phyloP scores from a whole-genome alignment of 2,888 invertebrate genomes.

The Meteorus cinctellus region DNA sequence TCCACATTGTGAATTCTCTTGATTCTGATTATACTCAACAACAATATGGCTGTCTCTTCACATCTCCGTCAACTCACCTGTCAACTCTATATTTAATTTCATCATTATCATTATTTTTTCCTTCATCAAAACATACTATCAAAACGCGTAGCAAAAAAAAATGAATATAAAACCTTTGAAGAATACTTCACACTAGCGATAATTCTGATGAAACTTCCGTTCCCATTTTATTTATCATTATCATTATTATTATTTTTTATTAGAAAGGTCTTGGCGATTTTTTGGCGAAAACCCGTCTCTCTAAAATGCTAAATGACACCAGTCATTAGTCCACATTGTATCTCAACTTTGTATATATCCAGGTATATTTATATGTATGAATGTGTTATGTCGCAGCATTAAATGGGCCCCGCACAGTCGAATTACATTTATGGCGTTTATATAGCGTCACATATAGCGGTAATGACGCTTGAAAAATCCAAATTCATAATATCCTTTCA shows the following conservation, averaged over 20 bases:
- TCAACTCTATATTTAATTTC: slow-evolving; percentile 30
- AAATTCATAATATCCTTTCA: slow-evolving; percentile 34
- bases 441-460: slow-evolving; percentile 25
- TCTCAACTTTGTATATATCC: background rate
- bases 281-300: slow-evolving; percentile 18
- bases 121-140: background rate
- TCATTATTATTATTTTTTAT: background rate
- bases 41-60: background rate
- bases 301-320: slow-evolving; percentile 2
- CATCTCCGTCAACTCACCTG: slow-evolving; percentile 9
- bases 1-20: slow-evolving; percentile 7
- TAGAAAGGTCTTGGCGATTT: slow-evolving; percentile 23
- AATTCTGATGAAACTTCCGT: slow-evolving; percentile 14
- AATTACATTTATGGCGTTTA: slow-evolving; percentile 35
- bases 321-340: slow-evolving; percentile 14
- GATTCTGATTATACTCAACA: slow-evolving; percentile 43
- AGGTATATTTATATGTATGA: slow-evolving; percentile 5
- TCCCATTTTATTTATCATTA: slow-evolving; percentile 17
- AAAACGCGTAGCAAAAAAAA: background rate
- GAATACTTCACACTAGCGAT: background rate
- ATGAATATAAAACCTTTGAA: slow-evolving; percentile 18
- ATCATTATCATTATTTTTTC: background rate
- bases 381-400: slow-evolving; percentile 12
- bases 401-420: slow-evolving; percentile 13
- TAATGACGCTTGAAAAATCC: slow-evolving; percentile 28